These are phyloP conservation scores for Lasaia peninsularis DNA, from an alignment of 1,140 invertebrate genomes.

Conservation along the genomic window DNA sequence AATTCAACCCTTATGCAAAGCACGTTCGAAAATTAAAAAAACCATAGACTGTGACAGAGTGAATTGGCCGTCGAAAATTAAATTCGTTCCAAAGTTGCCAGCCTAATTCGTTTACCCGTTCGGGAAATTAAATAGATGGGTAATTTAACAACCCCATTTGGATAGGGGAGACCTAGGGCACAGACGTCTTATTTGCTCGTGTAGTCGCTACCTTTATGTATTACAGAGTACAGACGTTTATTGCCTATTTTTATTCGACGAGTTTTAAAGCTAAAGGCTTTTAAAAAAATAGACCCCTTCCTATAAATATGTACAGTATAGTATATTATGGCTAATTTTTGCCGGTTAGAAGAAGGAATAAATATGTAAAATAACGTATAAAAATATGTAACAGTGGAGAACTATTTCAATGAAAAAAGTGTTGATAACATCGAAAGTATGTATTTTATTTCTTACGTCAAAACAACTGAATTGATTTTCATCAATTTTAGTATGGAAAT, in stretches of 20 bases:
- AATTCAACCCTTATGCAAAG: neutral
- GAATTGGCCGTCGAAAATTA: conserved; percentile 64
- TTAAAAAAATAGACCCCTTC: no score
- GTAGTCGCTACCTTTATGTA: neutral
- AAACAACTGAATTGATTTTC: no score
- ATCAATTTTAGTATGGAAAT: no score
- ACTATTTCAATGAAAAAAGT: no score
- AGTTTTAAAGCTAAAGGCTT: no score
- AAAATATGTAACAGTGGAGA: no score
- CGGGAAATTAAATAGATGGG: conserved; percentile 75
- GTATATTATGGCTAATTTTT: no score
- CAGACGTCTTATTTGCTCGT: conserved; percentile 46
- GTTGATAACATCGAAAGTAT: no score
- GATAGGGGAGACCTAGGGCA: conserved; percentile 41
- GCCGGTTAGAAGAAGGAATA: no score
- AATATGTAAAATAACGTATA: no score
- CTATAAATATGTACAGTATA: no score
- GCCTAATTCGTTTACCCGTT: conserved; percentile 73
- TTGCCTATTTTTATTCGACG: neutral
- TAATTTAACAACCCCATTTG: conserved; percentile 69
- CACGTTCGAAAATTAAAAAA: conserved; percentile 1
- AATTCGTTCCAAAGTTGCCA: conserved; percentile 71
- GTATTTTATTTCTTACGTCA: no score
- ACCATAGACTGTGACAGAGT: conserved; percentile 36
- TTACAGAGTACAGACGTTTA: neutral